These are phyloP conservation scores for Periplaneta americana DNA, from an alignment of 1,140 invertebrate species.

Conservation along the genomic window DNA sequence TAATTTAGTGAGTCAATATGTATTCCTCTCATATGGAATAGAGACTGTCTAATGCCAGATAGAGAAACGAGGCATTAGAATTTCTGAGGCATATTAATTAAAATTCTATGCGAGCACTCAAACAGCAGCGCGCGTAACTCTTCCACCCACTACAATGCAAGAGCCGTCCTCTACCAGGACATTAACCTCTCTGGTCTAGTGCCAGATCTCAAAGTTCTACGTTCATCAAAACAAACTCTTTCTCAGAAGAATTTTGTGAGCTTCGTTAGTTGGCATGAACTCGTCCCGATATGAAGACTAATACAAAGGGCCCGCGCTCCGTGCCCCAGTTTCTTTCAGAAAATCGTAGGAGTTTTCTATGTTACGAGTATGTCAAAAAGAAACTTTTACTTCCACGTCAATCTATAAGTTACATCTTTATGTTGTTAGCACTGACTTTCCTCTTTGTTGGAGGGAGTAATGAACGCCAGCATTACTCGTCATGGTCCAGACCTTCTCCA, in stretches of 20 bases:
- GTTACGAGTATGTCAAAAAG: background rate
- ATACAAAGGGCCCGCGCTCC: background rate
- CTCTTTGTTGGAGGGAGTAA: background rate
- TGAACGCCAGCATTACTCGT: background rate
- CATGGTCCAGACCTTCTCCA: no score
- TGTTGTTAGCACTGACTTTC: background rate
- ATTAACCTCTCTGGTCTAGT: background rate
- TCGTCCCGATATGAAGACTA: background rate
- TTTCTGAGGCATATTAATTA: no score
- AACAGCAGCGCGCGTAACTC: background rate
- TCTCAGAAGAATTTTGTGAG: background rate
- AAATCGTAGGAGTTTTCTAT: background rate
- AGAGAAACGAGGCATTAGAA: no score
- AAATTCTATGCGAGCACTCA: no score
- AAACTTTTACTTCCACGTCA: background rate
- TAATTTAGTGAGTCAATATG: no score
- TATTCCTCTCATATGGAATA: no score
- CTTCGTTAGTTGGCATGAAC: background rate
- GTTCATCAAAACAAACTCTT: no score
- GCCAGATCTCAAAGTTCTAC: background rate
- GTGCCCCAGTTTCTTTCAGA: background rate
- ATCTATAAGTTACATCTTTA: background rate
- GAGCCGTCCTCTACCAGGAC: no score
- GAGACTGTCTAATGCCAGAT: no score
- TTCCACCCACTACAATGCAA: background rate